Percentiles rank a stretch among this genome's conserved stretches.
Conservation (phyloP, 2,113 vertebrate genomes). For the Chaenogobius annularis region DNA sequence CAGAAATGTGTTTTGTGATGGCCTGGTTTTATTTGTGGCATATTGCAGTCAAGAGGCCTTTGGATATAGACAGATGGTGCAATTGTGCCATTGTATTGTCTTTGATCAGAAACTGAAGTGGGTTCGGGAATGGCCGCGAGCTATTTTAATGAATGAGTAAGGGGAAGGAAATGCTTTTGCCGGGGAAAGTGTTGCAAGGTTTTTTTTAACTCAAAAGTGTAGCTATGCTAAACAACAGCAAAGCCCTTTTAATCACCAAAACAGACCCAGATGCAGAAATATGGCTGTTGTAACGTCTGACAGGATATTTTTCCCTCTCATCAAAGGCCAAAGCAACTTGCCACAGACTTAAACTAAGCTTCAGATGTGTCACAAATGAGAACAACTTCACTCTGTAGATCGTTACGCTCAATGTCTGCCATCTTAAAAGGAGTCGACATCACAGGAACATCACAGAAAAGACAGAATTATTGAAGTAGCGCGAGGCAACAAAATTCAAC, state of each 20-base stretch:
- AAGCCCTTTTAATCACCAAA: conserved; percentile 29
- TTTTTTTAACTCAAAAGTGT: conserved; percentile 32
- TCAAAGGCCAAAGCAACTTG: conserved; percentile 27
- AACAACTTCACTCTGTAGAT: conserved; percentile 6
- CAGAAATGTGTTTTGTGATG: not conserved
- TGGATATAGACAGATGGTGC: conserved; percentile 69
- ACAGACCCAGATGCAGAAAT: conserved; percentile 4
- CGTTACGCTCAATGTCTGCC: conserved; percentile 2
- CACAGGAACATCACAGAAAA: conserved; percentile 1
- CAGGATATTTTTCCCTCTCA: conserved; percentile 19
- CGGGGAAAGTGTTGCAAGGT: conserved; percentile 51
- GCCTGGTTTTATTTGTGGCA: conserved; percentile 40
- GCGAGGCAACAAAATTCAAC: not conserved
- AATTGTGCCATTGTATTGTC: conserved; percentile 65
- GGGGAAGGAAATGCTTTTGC: conserved; percentile 79
- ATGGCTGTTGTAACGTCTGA: not conserved
- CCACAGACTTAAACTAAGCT: conserved; percentile 8
- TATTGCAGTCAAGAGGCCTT: conserved; percentile 54
- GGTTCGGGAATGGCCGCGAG: conserved; percentile 57
- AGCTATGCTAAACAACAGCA: conserved; percentile 30
- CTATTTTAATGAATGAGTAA: conserved; percentile 77
- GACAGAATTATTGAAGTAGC: not conserved
- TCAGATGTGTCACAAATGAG: not conserved
- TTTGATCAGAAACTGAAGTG: conserved; percentile 60
- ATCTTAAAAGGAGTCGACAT: conserved; percentile 5